Evolutionary conservation across 1,140 invertebrate genomes (phyloP).

Genomic region (Drosophila lini): DNA sequence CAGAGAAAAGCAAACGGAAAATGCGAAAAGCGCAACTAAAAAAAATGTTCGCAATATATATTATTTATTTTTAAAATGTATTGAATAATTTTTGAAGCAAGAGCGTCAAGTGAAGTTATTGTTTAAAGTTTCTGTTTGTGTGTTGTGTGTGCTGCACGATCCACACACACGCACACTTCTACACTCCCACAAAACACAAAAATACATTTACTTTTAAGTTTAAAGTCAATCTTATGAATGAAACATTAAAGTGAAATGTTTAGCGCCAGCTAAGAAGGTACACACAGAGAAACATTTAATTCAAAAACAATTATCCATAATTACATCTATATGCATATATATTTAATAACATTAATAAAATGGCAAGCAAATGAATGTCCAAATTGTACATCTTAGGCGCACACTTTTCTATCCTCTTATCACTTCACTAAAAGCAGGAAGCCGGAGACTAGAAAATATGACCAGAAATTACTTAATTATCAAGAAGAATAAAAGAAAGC

Average conservation of each 20-base stretch:
- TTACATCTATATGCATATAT: constrained; percentile 66
- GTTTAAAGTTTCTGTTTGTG: constrained; percentile 17
- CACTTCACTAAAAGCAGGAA: constrained; percentile 1
- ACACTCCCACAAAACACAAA: constrained; percentile 30
- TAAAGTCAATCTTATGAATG: constrained; percentile 72
- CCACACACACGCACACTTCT: constrained; percentile 12
- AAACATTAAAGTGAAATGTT: constrained; percentile 68
- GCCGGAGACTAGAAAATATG: constrained; percentile 33
- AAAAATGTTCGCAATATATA: constrained; percentile 48
- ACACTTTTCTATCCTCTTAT: constrained; percentile 44
- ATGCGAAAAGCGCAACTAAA: constrained; percentile 7
- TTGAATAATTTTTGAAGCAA: constrained; percentile 62
- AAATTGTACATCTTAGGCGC: constrained; percentile 58
- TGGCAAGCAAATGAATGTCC: constrained; percentile 58
- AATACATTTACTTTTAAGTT: constrained; percentile 65
- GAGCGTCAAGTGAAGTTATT: constrained; percentile 45
- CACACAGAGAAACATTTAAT: constrained; percentile 35
- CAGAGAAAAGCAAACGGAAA: constrained; percentile 27
- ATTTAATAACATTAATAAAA: constrained; percentile 74
- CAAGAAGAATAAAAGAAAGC: constrained; percentile 6
- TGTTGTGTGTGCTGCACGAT: constrained; percentile 31
- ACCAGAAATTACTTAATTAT: constrained; percentile 56
- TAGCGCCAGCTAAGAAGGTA: constrained; percentile 58
- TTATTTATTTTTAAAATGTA: constrained; percentile 76
- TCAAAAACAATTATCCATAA: constrained; percentile 36